phyloP scores from a whole-genome alignment of 2,888 invertebrate species.

The Tiphia femorata region DNA sequence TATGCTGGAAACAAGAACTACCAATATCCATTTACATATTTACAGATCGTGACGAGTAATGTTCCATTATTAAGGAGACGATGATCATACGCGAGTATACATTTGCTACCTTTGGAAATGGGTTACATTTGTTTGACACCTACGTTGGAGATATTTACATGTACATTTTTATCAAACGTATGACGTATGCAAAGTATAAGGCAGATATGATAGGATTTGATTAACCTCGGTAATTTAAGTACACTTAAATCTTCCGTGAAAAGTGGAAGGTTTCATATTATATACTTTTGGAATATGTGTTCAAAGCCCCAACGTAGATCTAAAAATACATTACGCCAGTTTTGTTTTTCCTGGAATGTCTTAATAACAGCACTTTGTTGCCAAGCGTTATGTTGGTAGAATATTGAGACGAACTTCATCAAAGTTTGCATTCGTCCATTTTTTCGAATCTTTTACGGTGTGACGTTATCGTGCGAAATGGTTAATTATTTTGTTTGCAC shows the following conservation, averaged over 20 bases:
- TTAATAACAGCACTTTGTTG: constrained; percentile 24
- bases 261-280: not conserved
- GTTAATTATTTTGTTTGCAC: constrained; percentile 29
- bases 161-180: not conserved
- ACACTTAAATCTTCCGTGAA: not conserved
- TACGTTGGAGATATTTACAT: not conserved
- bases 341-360: constrained; percentile 46
- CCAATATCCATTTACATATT: constrained; percentile 29
- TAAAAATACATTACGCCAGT: constrained; percentile 18
- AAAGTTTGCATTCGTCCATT: constrained; percentile 23
- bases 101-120: not conserved
- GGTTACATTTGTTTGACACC: not conserved
- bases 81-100: not conserved
- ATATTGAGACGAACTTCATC: constrained; percentile 23
- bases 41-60: constrained; percentile 30
- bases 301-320: constrained; percentile 26
- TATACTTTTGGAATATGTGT: not conserved
- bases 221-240: constrained; percentile 1
- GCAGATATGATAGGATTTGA: not conserved
- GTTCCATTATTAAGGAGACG: constrained; percentile 9
- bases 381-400: constrained; percentile 30
- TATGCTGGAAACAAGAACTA: constrained; percentile 8
- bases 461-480: constrained; percentile 28
- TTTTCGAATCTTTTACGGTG: constrained; percentile 23
- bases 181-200: not conserved